A percentile compares a stretch with the other conserved stretches of the same genome.
Conservation (phyloP, 2,888 invertebrate genomes). For the Toxonevra muliebris region DNA sequence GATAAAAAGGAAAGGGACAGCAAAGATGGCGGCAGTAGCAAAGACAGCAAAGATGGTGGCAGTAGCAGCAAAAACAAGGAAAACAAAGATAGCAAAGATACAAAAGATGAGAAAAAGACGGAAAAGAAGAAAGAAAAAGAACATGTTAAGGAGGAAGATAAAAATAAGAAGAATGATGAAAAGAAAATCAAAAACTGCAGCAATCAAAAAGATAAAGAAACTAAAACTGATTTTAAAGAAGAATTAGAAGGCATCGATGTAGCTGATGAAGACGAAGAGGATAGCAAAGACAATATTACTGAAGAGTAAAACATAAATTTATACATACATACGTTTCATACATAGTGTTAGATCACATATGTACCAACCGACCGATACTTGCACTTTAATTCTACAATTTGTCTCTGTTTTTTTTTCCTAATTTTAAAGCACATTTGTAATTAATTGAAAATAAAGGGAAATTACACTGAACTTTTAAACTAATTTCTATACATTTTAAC, state of each 20-base stretch:
- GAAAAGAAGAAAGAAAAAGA: conserved; percentile 23
- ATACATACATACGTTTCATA: no score
- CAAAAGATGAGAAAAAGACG: conserved; percentile 11
- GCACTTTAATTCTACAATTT: no score
- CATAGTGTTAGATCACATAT: no score
- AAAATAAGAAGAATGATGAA: neutral
- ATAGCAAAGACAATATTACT: conserved; percentile 8
- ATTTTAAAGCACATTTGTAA: no score
- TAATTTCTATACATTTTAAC: no score
- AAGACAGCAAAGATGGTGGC: conserved; percentile 24
- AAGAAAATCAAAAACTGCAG: neutral
- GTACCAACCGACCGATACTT: no score
- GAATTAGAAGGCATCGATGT: conserved; percentile 21
- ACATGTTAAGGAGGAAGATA: conserved; percentile 23
- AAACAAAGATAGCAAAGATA: conserved; percentile 22
- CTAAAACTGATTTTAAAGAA: conserved; percentile 13
- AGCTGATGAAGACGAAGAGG: conserved; percentile 15
- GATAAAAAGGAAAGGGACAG: conserved; percentile 33
- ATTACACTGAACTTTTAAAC: no score
- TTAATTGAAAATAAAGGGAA: no score
- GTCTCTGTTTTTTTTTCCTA: no score
- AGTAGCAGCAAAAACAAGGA: conserved; percentile 24
- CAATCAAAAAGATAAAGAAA: conserved; percentile 4
- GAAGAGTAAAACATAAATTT: conserved; percentile 12
- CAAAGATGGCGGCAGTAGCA: conserved; percentile 24